phyloP scores from a whole-genome alignment of 2,113 vertebrate genomes.

The Misgurnus mizolepis region DNA sequence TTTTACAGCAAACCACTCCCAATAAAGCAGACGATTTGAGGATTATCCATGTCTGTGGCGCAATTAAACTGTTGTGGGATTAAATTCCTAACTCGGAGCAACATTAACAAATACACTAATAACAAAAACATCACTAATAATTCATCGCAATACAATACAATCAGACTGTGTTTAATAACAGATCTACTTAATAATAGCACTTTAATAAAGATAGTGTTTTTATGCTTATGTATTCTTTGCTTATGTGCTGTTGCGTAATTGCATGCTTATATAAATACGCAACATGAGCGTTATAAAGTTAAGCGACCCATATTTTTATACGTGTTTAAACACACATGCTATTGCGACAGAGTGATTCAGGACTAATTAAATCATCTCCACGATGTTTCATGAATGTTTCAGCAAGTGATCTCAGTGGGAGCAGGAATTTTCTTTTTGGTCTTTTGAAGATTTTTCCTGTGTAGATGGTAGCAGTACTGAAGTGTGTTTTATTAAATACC shows the following conservation, averaged over 20 bases:
- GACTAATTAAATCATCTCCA: not conserved
- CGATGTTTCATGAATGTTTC: not conserved
- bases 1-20: no score
- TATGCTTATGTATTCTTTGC: no score
- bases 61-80: no score
- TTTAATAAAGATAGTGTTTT: not conserved
- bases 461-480: not conserved
- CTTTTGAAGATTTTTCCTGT: constrained; percentile 41
- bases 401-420: not conserved
- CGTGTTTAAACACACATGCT: not conserved
- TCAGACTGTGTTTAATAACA: not conserved
- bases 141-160: not conserved
- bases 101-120: no score
- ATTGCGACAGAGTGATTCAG: not conserved
- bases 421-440: constrained; percentile 45
- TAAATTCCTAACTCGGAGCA: no score
- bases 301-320: not conserved
- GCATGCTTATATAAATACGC: not conserved
- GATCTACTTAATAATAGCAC: not conserved
- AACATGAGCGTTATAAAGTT: not conserved
- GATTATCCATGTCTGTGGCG: no score
- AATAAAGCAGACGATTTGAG: no score
- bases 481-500: constrained; percentile 45
- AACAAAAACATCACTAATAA: not conserved
- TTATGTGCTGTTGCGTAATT: no score